Evolutionary conservation across 2,113 vertebrate species (phyloP).

Genomic region (Pollimyrus isidori): DNA sequence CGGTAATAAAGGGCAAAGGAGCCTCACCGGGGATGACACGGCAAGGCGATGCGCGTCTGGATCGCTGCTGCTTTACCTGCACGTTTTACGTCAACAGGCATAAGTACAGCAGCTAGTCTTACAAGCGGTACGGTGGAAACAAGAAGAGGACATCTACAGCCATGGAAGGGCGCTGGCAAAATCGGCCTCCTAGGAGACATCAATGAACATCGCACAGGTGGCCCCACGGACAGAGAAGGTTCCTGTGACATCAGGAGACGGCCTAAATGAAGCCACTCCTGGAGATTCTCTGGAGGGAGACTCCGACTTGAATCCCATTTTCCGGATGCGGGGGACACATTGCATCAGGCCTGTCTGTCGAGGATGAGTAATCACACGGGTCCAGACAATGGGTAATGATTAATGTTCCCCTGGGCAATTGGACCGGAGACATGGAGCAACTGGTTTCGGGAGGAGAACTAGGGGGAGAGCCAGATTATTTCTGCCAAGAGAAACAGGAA

Average conservation of each 20-base stretch:
- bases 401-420: slow-evolving; percentile 67
- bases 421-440: slow-evolving; percentile 43
- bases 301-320: slow-evolving; percentile 53
- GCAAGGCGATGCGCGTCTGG: background rate
- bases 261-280: slow-evolving; percentile 54
- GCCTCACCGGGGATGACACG: background rate
- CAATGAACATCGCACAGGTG: background rate
- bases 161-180: background rate
- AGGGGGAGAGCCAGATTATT: background rate
- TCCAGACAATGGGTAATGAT: slow-evolving; percentile 67
- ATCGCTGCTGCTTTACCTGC: background rate
- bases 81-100: background rate
- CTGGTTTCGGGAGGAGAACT: background rate
- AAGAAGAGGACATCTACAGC: background rate
- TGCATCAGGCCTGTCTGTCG: slow-evolving; percentile 46
- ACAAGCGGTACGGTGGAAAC: background rate
- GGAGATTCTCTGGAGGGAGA: slow-evolving; percentile 58
- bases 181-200: background rate
- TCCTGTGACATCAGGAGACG: slow-evolving; percentile 66
- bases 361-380: slow-evolving; percentile 67
- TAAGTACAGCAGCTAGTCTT: background rate
- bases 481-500: background rate
- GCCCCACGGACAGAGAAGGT: slow-evolving; percentile 53
- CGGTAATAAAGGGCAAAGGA: background rate
- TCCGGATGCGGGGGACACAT: slow-evolving; percentile 66